Evolutionary conservation across 2,113 vertebrate species (phyloP).

Genomic region (Chrysemys picta): DNA sequence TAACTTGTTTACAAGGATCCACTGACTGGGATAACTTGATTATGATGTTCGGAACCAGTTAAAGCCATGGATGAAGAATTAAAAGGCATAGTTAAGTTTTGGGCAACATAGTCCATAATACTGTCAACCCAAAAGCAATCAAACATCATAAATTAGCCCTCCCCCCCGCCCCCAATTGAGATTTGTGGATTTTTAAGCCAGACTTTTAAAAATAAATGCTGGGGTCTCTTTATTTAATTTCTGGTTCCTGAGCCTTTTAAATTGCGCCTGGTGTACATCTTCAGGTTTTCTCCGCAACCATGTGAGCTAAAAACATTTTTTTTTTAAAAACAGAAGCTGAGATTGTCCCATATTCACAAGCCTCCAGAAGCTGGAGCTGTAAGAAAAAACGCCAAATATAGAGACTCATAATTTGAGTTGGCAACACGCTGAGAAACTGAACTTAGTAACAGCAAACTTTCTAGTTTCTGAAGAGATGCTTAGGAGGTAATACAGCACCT

Average conservation of each 20-base stretch:
- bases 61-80: background rate
- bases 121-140: background rate
- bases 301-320: background rate
- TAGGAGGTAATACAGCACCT: rapidly evolving
- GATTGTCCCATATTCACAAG: background rate
- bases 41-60: background rate
- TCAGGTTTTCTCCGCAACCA: background rate
- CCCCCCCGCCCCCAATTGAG: background rate
- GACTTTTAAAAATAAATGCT: background rate
- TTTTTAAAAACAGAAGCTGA: background rate
- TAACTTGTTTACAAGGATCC: background rate
- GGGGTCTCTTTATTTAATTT: background rate
- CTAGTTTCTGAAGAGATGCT: background rate
- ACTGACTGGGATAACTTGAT: background rate
- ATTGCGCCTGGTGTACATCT: background rate
- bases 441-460: no score
- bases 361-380: background rate
- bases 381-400: background rate
- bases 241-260: background rate
- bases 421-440: background rate
- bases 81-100: background rate
- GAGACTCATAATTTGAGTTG: background rate
- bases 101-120: background rate
- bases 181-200: background rate
- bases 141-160: background rate